Evolutionary conservation across 2,888 invertebrate species (phyloP).

Genomic region (Zygogramma bicolorata): DNA sequence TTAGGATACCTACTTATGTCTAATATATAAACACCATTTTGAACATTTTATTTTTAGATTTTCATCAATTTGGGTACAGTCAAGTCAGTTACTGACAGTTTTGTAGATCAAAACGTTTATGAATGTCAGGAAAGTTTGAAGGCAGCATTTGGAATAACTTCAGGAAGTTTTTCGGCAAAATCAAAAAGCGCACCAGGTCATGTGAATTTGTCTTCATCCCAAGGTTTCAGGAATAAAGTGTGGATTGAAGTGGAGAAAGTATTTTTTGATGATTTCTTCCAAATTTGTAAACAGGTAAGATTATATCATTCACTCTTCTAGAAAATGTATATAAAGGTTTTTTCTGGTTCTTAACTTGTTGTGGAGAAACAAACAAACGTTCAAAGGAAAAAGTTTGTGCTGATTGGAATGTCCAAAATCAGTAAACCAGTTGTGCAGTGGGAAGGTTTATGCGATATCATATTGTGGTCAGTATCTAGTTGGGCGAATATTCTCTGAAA

Average conservation of each 20-base stretch:
- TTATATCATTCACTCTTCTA: too few relatives aligned
- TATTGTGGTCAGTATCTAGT: too few relatives aligned
- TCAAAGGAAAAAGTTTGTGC: too few relatives aligned
- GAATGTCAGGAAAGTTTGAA: constrained; percentile 70
- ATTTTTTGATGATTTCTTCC: constrained; percentile 81
- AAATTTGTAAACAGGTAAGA: constrained; percentile 77
- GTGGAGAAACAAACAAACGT: too few relatives aligned
- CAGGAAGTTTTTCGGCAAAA: constrained; percentile 48
- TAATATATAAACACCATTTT: too few relatives aligned
- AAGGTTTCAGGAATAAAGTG: constrained; percentile 75
- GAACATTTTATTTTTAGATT: constrained; percentile 58
- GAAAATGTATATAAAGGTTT: too few relatives aligned
- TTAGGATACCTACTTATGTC: too few relatives aligned
- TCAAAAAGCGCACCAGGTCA: constrained; percentile 70
- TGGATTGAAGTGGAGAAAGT: constrained; percentile 92
- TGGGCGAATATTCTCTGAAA: too few relatives aligned
- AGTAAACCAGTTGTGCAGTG: too few relatives aligned
- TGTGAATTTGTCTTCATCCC: constrained; percentile 66
- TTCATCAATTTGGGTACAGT: constrained; percentile 65
- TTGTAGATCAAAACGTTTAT: constrained; percentile 69
- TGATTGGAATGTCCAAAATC: too few relatives aligned
- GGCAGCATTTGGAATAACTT: constrained; percentile 67
- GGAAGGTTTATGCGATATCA: too few relatives aligned
- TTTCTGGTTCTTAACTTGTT: too few relatives aligned
- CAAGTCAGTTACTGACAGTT: constrained; percentile 69